phyloP scores from a whole-genome alignment of 2,113 vertebrate species.

The Mungos mungo region DNA sequence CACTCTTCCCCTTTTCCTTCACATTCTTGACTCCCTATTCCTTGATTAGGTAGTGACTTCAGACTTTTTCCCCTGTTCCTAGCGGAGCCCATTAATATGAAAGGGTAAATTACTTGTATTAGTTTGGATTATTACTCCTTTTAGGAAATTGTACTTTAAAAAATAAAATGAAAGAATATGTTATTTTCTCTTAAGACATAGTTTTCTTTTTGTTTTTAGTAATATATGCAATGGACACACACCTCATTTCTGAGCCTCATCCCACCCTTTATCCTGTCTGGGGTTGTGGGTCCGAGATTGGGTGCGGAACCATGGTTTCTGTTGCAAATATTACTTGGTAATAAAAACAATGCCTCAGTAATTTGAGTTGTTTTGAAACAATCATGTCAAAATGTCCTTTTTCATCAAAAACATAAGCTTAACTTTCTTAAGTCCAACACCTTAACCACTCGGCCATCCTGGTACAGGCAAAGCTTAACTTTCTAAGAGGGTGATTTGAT shows the following conservation, averaged over 20 bases:
- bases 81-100: neutral
- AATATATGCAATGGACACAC: neutral
- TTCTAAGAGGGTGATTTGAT: constrained; percentile 30
- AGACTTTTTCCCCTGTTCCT: neutral
- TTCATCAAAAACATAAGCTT: constrained; percentile 58
- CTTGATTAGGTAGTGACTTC: neutral
- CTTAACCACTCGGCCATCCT: too few relatives aligned
- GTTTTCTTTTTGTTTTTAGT: neutral
- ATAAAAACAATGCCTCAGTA: constrained; percentile 60
- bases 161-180: constrained; percentile 25
- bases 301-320: constrained; percentile 52
- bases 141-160: neutral
- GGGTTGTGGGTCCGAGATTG: constrained; percentile 19
- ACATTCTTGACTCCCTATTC: neutral
- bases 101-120: neutral
- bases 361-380: constrained; percentile 67
- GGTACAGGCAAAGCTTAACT: constrained; percentile 7
- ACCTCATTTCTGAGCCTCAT: constrained; percentile 34
- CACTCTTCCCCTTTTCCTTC: neutral
- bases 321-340: constrained; percentile 40
- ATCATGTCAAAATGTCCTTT: constrained; percentile 49
- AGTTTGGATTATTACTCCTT: neutral
- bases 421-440: neutral
- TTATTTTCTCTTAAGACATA: constrained; percentile 45
- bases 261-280: neutral